Base-by-base conservation (phyloP, 2,888 invertebrate species). In the Coecobrya sp. region DNA sequence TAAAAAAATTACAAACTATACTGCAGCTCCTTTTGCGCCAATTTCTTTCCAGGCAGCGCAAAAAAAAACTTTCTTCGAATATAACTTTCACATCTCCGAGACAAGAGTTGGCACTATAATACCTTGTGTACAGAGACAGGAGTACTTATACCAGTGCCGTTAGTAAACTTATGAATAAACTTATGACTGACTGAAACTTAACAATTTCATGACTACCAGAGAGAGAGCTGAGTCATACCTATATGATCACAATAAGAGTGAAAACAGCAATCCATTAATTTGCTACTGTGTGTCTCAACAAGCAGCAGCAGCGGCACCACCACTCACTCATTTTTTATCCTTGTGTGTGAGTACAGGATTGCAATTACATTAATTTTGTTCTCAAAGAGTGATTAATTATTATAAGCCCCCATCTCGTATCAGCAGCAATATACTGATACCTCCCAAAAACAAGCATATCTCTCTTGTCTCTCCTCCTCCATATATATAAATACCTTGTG, bases 331-430 rank as follows among this genome's bases (percentile, higher is more conserved):
- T 25, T 19, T 65, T 65, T 22, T 65, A 65, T 65, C 22, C 27
- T 0, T 25, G 62, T 65, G 62, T 25, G 16, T 10, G 36, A 36
- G 62, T 65, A 25, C 27, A 25, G 30, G 8, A 36, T 30, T 68
- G n/a, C 36, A 68, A 19, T 45, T 36, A 45, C 19, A 73, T 73
- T 73, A 73, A 36, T 73, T 73, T 73, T 42, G 45, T 45, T 73
- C 73, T 36, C 68, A 42, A 73, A 45, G 42, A 73, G 45, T 73
- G 22, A 42, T 73, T 73, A 68, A 36, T 68, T 73, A 73, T 42
- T 42, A 73, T 42, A 42, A 73, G 42, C 19, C 73, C 45, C 73
- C 25, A 62, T n/a, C 25, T 65, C 62, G 55, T 55, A 55, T 55
- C 62, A 65, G 62, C 25, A 73, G 36, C 73, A 73, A 16, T 16